Evolutionary conservation across 2,113 vertebrate species (phyloP).

Genomic region (Anthoscopus minutus): DNA sequence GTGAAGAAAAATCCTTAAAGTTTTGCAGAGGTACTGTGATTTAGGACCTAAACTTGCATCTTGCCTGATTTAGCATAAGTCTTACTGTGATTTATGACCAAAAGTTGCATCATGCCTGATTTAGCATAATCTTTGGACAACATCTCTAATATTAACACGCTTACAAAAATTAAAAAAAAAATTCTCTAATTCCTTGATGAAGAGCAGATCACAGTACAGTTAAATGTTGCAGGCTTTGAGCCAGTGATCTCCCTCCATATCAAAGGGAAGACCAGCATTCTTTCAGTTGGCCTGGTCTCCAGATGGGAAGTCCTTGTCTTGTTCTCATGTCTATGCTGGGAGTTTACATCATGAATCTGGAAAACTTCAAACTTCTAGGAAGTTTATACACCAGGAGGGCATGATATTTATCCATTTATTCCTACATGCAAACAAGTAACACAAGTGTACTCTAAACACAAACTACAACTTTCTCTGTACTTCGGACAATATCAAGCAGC

Average conservation of each 20-base stretch:
- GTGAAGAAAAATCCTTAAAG: neutral
- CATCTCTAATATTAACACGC: neutral
- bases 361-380: neutral
- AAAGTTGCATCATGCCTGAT: neutral
- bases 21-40: neutral
- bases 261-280: neutral
- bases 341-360: neutral
- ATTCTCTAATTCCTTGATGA: neutral
- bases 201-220: neutral
- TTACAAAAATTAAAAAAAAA: neutral
- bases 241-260: neutral
- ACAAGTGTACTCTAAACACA: neutral
- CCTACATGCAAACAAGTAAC: neutral
- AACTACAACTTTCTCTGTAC: neutral
- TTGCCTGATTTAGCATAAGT: neutral
- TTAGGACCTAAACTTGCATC: neutral
- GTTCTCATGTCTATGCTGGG: neutral
- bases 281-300: neutral
- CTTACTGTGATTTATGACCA: no score
- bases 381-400: neutral
- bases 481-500: neutral
- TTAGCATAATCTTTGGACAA: neutral
- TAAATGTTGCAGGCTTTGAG: neutral
- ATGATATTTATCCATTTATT: neutral
- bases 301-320: neutral